Evolutionary conservation across 2,113 vertebrate species (phyloP), one percentile per base, ranked within the genome.

Genomic region (Puntigrus tetrazona): DNA sequence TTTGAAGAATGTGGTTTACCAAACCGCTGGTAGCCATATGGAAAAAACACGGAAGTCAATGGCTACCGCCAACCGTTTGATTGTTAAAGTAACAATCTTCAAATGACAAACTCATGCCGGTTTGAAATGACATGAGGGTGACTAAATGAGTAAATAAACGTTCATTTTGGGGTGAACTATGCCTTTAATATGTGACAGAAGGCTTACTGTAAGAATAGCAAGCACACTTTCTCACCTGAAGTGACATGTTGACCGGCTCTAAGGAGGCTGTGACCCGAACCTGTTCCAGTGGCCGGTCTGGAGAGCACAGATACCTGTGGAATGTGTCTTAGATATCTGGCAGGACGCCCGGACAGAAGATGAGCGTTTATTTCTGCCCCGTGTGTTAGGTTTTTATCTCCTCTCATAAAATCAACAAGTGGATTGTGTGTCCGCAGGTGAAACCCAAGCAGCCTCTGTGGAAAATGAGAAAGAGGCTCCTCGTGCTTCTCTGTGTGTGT

Each of bases 351-450:
- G 9, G 52, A 31, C 25, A 57, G 52, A n/a, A 57, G 52, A 57
- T 57, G 77, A 92, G 86, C 61, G 80, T 77, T 83, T 86, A 36
- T 61, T 73, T 76, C 57, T 69, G 47, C 45, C 79, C 75, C 82
- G 55, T 52, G 83, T 84, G 76, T 10, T 85, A 25, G 16, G 2
- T 75, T 80, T 80, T 61, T 22, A 27, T 67, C 59, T 70, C 25
- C 16, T 29, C 41, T 91, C 88, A 38, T 91, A 88, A 92, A 90
- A 88, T 93, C 93, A 95, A 94, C 93, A 89, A 84, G 89, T 67
- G 75, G 90, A 91, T 94, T 93, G 88, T 92, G 72, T 91, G 90
- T 92, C 88, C 85, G 91, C 92, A 92, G 91, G 93, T 94, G 93
- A 92, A 94, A 95, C 92, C 86, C 77, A 93, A 91, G 89, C 86